phyloP scores from a whole-genome alignment of 2,888 invertebrate species.

The Pemphredon lugubris region DNA sequence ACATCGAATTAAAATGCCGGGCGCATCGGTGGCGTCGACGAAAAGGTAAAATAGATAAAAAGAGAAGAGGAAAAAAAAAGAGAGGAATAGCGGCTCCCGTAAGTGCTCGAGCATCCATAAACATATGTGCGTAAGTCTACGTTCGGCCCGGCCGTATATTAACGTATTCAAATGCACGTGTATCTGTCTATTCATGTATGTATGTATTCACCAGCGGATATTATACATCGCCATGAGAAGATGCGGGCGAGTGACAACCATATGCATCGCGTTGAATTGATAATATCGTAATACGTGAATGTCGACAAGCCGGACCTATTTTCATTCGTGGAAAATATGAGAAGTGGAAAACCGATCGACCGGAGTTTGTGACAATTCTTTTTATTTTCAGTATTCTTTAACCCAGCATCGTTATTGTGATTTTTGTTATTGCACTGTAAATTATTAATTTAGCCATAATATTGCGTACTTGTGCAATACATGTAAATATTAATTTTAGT shows the following conservation, averaged over 20 bases:
- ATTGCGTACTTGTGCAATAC: no score
- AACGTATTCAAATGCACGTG: slow-evolving; percentile 64
- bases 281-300: slow-evolving; percentile 76
- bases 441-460: no score
- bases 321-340: slow-evolving; percentile 13
- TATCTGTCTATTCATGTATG: slow-evolving; percentile 56
- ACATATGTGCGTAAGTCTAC: slow-evolving; percentile 25
- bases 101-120: slow-evolving; percentile 29
- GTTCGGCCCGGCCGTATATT: slow-evolving; percentile 52
- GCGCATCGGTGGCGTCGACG: slow-evolving; percentile 37
- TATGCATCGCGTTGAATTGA: slow-evolving; percentile 75
- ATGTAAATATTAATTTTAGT: no score
- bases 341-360: slow-evolving; percentile 22
- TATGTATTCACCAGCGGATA: slow-evolving; percentile 63
- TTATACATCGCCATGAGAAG: slow-evolving; percentile 73
- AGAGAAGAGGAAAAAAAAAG: background rate
- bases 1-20: slow-evolving; percentile 52
- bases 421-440: no score
- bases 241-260: slow-evolving; percentile 77
- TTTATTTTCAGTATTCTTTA: no score
- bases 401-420: no score
- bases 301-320: slow-evolving; percentile 67
- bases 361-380: slow-evolving; percentile 27
- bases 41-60: slow-evolving; percentile 25
- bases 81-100: slow-evolving; percentile 33